These are phyloP conservation scores for Regulus satrapa DNA, from an alignment of 2,113 vertebrate species.

Conservation along the genomic window DNA sequence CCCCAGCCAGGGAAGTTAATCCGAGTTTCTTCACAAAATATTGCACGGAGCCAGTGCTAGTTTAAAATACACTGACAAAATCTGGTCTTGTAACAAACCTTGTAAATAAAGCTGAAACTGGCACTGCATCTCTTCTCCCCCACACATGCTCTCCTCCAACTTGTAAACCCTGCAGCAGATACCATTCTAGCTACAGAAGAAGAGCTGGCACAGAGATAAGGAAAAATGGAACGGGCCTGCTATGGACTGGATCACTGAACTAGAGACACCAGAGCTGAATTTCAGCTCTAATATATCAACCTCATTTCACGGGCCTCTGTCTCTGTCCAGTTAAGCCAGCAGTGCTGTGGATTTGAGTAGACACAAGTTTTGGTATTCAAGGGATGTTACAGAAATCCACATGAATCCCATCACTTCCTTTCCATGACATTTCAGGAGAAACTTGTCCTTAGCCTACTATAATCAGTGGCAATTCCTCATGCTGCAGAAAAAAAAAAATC, in stretches of 20 bases:
- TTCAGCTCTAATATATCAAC: neutral
- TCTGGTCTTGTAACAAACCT: neutral
- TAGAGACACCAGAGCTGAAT: neutral
- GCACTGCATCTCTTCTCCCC: neutral
- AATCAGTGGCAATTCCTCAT: neutral
- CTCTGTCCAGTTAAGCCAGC: neutral
- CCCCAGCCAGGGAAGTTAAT: neutral
- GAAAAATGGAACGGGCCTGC: neutral
- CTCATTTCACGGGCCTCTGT: neutral
- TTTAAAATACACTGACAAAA: neutral
- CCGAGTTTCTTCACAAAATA: neutral
- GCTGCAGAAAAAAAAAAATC: neutral
- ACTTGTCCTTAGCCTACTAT: neutral
- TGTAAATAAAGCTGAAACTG: slow-evolving; percentile 22
- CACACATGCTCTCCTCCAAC: neutral
- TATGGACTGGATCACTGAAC: neutral
- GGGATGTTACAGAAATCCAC: neutral
- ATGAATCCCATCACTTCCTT: neutral
- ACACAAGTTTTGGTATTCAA: neutral
- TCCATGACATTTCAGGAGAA: neutral
- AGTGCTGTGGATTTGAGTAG: neutral
- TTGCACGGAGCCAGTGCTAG: neutral
- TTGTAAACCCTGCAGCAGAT: neutral
- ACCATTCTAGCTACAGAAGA: neutral
- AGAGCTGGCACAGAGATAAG: neutral